A percentile compares a stretch with the other conserved stretches of the same genome.
phyloP scores from a whole-genome alignment of 1,140 invertebrate genomes.

The Aphidius gifuensis region DNA sequence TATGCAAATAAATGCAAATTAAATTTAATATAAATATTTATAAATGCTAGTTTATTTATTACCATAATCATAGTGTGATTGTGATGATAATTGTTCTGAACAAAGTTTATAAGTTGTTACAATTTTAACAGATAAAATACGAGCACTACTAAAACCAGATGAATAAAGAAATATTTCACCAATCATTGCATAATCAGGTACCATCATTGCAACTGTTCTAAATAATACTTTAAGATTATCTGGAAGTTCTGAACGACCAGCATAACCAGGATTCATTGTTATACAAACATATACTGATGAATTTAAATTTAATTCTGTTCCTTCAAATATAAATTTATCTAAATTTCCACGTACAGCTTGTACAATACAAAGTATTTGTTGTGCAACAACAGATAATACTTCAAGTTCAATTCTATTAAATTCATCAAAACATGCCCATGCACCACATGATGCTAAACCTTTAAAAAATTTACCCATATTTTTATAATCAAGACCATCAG shows the following conservation, averaged over 20 bases:
- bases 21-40: no score
- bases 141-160: constrained; percentile 79
- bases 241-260: constrained; percentile 79
- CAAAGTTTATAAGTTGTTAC: constrained; percentile 86
- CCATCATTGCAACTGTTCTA: constrained; percentile 93
- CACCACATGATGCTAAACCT: constrained; percentile 82
- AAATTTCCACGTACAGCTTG: constrained; percentile 71
- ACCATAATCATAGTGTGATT: constrained; percentile 89
- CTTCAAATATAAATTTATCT: constrained; percentile 80
- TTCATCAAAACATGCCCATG: constrained; percentile 94
- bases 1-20: no score
- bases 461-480: constrained; percentile 91
- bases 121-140: constrained; percentile 80
- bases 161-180: constrained; percentile 89
- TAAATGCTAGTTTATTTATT: no score
- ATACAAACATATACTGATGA: constrained; percentile 84
- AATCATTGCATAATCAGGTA: constrained; percentile 89
- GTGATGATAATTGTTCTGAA: constrained; percentile 83
- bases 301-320: constrained; percentile 76
- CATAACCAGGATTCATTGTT: constrained; percentile 93
- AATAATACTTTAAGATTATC: constrained; percentile 91
- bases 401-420: constrained; percentile 93
- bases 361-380: constrained; percentile 80
- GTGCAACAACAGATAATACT: constrained; percentile 77
- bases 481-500: constrained; percentile 89